phyloP scores from a whole-genome alignment of 1,140 invertebrate genomes.

The Drosophila murphyi region DNA sequence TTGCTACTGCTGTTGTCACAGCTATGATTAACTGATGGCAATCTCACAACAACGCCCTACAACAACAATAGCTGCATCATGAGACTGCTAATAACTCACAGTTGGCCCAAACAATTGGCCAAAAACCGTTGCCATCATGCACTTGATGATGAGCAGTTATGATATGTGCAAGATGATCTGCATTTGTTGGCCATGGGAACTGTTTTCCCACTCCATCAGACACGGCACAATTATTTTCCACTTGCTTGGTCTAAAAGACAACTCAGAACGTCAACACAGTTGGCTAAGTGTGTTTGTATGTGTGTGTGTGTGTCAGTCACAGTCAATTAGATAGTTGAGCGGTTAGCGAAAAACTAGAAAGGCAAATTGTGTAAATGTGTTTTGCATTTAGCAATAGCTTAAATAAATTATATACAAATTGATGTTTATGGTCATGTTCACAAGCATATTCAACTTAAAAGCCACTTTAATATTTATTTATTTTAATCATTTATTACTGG shows the following conservation, averaged over 20 bases:
- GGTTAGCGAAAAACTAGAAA: slow-evolving; percentile 16
- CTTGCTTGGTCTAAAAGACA: slow-evolving; percentile 51
- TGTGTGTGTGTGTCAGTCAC: slow-evolving; percentile 16
- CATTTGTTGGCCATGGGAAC: slow-evolving; percentile 73
- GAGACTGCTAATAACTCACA: slow-evolving; percentile 7
- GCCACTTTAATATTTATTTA: neutral
- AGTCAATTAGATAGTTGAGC: slow-evolving; percentile 36
- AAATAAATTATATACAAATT: slow-evolving; percentile 15
- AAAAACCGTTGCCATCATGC: slow-evolving; percentile 11
- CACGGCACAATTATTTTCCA: slow-evolving; percentile 61
- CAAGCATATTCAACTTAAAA: neutral
- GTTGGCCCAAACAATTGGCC: slow-evolving; percentile 15
- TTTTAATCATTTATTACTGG: neutral
- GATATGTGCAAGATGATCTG: slow-evolving; percentile 72
- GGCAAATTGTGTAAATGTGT: slow-evolving; percentile 2
- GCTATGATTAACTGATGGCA: slow-evolving; percentile 34
- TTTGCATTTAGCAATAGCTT: slow-evolving; percentile 12
- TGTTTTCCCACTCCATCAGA: slow-evolving; percentile 45
- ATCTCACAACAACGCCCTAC: slow-evolving; percentile 28
- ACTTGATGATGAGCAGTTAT: slow-evolving; percentile 74
- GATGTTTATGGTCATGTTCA: neutral
- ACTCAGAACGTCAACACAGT: slow-evolving; percentile 19
- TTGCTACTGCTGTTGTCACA: slow-evolving; percentile 15
- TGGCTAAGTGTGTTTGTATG: neutral
- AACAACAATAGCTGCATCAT: slow-evolving; percentile 3